Conservation (phyloP, 1,140 invertebrate genomes). For the Caerostris darwini region DNA sequence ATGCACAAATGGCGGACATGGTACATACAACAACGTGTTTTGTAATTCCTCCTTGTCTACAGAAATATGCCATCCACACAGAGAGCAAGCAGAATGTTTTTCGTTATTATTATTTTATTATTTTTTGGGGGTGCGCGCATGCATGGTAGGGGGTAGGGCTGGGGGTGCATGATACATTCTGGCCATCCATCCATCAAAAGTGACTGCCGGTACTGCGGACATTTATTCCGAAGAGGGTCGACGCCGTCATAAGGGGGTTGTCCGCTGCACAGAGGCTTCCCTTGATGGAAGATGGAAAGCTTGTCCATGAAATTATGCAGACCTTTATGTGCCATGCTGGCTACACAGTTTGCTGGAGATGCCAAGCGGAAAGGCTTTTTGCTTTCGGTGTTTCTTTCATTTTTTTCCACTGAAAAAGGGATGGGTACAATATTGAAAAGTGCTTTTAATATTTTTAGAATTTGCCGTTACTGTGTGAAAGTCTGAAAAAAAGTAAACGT, state of each 20-base stretch:
- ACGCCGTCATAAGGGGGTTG: conserved; percentile 19
- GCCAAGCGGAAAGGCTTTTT: background rate
- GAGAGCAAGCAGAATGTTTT: background rate
- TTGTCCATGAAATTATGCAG: conserved; percentile 52
- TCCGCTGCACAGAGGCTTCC: background rate
- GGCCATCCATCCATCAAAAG: conserved; percentile 68
- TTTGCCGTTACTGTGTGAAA: too few species aligned
- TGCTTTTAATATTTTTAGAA: too few species aligned
- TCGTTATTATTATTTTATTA: conserved; percentile 25
- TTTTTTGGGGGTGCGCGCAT: conserved; percentile 9
- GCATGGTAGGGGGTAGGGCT: background rate
- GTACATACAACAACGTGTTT: conserved; percentile 59
- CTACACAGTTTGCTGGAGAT: background rate
- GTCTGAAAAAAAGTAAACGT: too few species aligned
- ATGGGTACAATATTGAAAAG: too few species aligned
- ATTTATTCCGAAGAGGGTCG: conserved; percentile 47
- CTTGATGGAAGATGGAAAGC: conserved; percentile 27
- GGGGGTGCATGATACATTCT: conserved; percentile 12
- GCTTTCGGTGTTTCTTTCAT: too few species aligned
- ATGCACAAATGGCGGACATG: conserved; percentile 12
- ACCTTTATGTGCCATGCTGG: conserved; percentile 8
- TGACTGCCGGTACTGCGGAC: conserved; percentile 54
- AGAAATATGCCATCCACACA: conserved; percentile 59
- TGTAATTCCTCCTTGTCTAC: conserved; percentile 76
- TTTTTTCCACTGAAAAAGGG: too few species aligned